These are phyloP conservation scores for Leucopsar rothschildi DNA, from an alignment of 2,113 vertebrate genomes.

Conservation along the genomic window DNA sequence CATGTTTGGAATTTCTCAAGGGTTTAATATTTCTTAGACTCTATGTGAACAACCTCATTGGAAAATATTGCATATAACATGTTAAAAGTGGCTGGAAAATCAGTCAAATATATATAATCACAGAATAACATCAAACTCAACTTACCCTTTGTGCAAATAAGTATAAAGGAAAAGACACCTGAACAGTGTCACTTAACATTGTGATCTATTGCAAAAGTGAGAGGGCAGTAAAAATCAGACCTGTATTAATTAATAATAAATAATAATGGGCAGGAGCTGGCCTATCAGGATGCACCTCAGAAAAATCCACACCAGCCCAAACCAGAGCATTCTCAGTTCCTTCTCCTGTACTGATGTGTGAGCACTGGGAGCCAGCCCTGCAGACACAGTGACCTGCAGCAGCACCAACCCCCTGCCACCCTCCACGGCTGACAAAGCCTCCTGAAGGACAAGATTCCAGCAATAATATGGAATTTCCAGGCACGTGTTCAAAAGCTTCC, in stretches of 20 bases:
- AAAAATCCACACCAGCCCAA: background rate
- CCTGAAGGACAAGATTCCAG: background rate
- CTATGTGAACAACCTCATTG: background rate
- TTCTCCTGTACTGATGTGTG: rapidly evolving
- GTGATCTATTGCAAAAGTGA: background rate
- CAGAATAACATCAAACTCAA: background rate
- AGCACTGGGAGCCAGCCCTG: rapidly evolving
- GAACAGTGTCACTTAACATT: background rate
- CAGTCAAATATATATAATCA: background rate
- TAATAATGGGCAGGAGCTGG: background rate
- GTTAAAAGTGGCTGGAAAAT: background rate
- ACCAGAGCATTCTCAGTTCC: rapidly evolving
- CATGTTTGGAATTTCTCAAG: background rate
- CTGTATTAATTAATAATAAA: background rate
- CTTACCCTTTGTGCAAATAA: background rate
- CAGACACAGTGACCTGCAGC: background rate
- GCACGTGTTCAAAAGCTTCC: background rate
- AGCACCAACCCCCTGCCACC: background rate
- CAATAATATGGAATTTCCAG: background rate
- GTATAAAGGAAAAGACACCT: background rate
- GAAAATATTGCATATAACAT: background rate
- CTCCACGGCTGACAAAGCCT: background rate
- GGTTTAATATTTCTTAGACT: background rate
- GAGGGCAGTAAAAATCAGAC: background rate
- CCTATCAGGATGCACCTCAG: background rate